phyloP scores from a whole-genome alignment of 2,113 vertebrate genomes.

The Pseudonaja textilis region DNA sequence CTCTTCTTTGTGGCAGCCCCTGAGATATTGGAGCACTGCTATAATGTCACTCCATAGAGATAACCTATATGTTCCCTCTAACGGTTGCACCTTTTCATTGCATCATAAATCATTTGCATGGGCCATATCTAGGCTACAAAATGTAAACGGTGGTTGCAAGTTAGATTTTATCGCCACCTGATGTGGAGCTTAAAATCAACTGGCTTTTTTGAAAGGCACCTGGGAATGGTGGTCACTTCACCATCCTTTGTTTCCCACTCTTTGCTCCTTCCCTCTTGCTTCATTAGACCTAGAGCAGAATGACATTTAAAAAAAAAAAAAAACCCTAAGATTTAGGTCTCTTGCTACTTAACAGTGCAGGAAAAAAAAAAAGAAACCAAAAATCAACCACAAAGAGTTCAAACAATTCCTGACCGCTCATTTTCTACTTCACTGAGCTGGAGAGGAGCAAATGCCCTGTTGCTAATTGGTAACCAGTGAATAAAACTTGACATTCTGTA shows the following conservation, averaged over 20 bases:
- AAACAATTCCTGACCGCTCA: neutral
- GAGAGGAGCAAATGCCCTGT: neutral
- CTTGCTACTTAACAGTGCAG: slow-evolving; percentile 31
- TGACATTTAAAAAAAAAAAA: slow-evolving; percentile 5
- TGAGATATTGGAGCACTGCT: neutral
- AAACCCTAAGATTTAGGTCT: slow-evolving; percentile 34
- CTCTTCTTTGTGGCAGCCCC: neutral
- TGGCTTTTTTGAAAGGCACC: neutral
- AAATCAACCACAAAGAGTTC: slow-evolving; percentile 41
- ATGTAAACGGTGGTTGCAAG: neutral
- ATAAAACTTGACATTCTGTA: neutral
- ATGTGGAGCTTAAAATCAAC: rapidly evolving
- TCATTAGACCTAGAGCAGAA: slow-evolving; percentile 54
- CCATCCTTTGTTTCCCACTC: neutral
- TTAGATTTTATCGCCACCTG: rapidly evolving
- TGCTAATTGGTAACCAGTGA: neutral
- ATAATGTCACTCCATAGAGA: neutral
- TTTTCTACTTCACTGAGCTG: neutral
- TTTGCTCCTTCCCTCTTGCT: slow-evolving; percentile 33
- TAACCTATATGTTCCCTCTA: neutral
- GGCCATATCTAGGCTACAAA: neutral
- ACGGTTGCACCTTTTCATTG: neutral
- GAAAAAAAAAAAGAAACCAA: slow-evolving; percentile 24
- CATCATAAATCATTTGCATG: neutral
- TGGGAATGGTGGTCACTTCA: rapidly evolving